Conservation (phyloP, 2,888 invertebrate species). For the Mythimna loreyi region DNA sequence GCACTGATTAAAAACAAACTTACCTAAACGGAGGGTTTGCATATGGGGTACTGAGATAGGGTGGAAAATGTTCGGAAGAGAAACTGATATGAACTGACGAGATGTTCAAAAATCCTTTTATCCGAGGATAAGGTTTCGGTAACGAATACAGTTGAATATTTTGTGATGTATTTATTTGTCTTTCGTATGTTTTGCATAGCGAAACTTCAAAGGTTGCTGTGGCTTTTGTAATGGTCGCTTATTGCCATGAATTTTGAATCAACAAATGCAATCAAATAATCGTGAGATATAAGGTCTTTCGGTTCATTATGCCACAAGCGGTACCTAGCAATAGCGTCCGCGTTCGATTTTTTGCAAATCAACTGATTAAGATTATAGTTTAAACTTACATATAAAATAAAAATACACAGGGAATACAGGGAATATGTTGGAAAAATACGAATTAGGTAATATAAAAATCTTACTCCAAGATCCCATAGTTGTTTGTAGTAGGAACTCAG, state of each 20-base stretch:
- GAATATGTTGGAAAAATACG: no score
- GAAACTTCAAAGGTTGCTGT: neutral
- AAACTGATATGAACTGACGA: constrained; percentile 35
- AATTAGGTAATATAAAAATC: constrained; percentile 45
- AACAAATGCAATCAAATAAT: neutral
- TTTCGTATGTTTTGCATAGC: neutral
- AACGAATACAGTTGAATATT: neutral
- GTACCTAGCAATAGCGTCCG: neutral
- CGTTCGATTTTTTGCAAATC: constrained; percentile 24
- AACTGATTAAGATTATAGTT: neutral
- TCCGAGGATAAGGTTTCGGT: neutral
- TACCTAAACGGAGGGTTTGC: constrained; percentile 77
- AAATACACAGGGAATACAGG: neutral
- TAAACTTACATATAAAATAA: neutral
- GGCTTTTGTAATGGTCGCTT: neutral
- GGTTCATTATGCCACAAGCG: neutral
- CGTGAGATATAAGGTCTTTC: neutral
- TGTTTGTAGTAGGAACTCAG: constrained; percentile 75
- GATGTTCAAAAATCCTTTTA: constrained; percentile 20
- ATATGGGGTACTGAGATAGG: constrained; percentile 69
- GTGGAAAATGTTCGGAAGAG: constrained; percentile 55
- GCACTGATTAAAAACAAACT: constrained; percentile 89
- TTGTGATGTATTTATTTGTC: neutral
- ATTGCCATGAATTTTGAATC: neutral
- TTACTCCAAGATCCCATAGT: constrained; percentile 78